phyloP scores from a whole-genome alignment of 2,797 vertebrate genomes.

The Malacoctenus gilli region DNA sequence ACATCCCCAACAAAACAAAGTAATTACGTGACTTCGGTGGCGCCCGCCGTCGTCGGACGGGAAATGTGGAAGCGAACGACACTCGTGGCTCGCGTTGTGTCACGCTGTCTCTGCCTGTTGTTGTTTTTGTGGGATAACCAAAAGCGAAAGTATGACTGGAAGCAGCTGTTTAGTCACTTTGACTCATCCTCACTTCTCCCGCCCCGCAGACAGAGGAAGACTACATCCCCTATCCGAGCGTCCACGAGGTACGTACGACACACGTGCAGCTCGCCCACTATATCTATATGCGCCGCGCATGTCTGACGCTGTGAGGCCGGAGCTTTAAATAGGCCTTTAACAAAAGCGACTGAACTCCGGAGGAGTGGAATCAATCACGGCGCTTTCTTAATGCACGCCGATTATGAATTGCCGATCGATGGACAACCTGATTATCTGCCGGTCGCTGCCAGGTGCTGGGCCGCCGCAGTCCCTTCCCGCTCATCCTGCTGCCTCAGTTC shows the following conservation, averaged over 20 bases:
- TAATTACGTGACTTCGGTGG: neutral
- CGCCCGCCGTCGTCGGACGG: too few species aligned
- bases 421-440: neutral
- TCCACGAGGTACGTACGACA: slow-evolving; percentile 88
- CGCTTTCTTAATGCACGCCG: neutral
- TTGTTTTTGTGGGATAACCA: slow-evolving; percentile 25
- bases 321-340: neutral
- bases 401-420: neutral
- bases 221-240: slow-evolving; percentile 97
- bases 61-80: slow-evolving; percentile 5
- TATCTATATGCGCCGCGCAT: neutral
- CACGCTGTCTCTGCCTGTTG: slow-evolving; percentile 15
- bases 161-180: slow-evolving; percentile 40
- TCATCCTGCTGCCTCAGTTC: slow-evolving; percentile 96
- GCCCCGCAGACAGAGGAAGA: slow-evolving; percentile 94
- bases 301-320: neutral
- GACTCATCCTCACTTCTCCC: slow-evolving; percentile 59
- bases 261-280: neutral
- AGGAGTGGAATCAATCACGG: neutral
- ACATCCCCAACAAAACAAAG: too few species aligned
- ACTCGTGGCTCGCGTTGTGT: slow-evolving; percentile 16
- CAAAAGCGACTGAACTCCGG: neutral
- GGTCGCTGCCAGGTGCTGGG: slow-evolving; percentile 85
- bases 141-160: slow-evolving; percentile 29
- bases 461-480: slow-evolving; percentile 89